These are phyloP conservation scores for Oconnorella tubifera DNA, from an alignment of 2,888 invertebrate genomes.

Conservation along the genomic window DNA sequence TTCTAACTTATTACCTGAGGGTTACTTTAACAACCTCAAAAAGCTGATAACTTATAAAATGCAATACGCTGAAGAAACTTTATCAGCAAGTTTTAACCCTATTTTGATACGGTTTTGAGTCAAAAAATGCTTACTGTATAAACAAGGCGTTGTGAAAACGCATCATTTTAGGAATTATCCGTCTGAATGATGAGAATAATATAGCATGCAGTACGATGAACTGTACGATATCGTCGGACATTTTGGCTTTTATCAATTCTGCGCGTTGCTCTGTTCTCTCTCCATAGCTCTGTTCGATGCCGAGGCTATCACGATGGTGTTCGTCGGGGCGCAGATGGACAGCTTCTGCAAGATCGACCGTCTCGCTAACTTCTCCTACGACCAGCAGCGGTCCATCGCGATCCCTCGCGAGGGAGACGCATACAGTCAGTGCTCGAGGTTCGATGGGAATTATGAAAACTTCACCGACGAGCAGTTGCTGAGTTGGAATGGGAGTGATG, in stretches of 20 bases:
- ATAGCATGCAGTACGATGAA: constrained; percentile 20
- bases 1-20: no score
- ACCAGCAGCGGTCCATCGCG: constrained; percentile 29
- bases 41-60: no score
- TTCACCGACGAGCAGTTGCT: constrained; percentile 18
- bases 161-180: no score
- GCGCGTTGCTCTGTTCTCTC: constrained; percentile 8
- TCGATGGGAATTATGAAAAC: constrained; percentile 19
- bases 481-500: constrained; percentile 14
- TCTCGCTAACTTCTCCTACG: constrained; percentile 19
- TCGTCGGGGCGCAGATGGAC: constrained; percentile 24
- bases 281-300: constrained; percentile 15
- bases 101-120: no score
- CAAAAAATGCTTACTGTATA: no score
- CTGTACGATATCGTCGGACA: constrained; percentile 15
- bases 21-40: no score
- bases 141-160: no score
- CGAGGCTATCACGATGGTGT: constrained; percentile 26
- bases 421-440: constrained; percentile 24
- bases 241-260: constrained; percentile 17
- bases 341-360: constrained; percentile 28
- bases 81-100: no score
- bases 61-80: no score
- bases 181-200: no score
- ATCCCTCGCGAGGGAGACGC: no score